Conservation (phyloP, 2,888 invertebrate species). For the Lithophane ornitopus region DNA sequence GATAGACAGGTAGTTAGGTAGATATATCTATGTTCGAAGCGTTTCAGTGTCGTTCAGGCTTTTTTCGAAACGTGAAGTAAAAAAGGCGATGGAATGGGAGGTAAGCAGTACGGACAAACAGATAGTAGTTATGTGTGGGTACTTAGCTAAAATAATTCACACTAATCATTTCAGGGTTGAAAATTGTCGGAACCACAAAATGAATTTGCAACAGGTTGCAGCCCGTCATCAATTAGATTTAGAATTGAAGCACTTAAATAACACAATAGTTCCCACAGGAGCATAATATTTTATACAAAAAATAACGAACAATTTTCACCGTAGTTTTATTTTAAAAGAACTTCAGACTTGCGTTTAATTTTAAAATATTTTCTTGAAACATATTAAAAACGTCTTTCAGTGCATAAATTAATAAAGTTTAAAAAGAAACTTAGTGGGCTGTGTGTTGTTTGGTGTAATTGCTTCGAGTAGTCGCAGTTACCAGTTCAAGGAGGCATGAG, state of each 20-base stretch:
- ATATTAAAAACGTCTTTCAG: constrained; percentile 65
- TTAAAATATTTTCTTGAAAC: constrained; percentile 61
- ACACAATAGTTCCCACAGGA: not conserved
- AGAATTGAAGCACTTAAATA: constrained; percentile 13
- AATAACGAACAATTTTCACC: not conserved
- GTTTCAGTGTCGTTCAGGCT: constrained; percentile 19
- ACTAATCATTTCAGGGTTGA: constrained; percentile 15
- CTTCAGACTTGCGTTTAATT: constrained; percentile 46
- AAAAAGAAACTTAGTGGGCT: constrained; percentile 74
- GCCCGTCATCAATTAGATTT: constrained; percentile 30
- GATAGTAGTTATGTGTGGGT: too few relatives aligned
- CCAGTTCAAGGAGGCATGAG: constrained; percentile 83
- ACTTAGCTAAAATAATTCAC: not conserved
- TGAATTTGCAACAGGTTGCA: constrained; percentile 50
- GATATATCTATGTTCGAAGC: constrained; percentile 28
- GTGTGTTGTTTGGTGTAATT: constrained; percentile 81
- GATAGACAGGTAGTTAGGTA: constrained; percentile 58
- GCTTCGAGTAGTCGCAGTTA: constrained; percentile 83
- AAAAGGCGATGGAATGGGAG: not conserved
- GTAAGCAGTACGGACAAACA: not conserved
- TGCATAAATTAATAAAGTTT: constrained; percentile 71
- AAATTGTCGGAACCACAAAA: constrained; percentile 25
- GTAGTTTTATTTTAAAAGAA: constrained; percentile 31
- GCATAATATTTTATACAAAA: not conserved
- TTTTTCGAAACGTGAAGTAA: constrained; percentile 14